Conservation (phyloP, 2,888 invertebrate species). For the Steromphala cineraria region DNA sequence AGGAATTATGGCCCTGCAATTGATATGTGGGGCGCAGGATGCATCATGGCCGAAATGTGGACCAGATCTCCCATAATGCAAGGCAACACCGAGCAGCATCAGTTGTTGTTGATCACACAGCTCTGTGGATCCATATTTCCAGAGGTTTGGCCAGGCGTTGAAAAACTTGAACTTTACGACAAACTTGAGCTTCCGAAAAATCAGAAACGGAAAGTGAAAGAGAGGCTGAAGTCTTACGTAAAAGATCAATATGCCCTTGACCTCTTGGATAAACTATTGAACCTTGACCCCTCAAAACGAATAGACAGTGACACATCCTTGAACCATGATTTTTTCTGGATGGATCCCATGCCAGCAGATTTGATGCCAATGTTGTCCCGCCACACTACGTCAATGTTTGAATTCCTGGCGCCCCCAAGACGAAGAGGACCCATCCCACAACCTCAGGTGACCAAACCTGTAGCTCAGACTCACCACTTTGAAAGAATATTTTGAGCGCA, state of each 20-base stretch:
- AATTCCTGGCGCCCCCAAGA: conserved; percentile 88
- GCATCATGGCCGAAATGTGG: conserved; percentile 99
- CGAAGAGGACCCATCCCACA: conserved; percentile 70
- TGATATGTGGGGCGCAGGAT: conserved; percentile 94
- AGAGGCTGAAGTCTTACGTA: conserved; percentile 87
- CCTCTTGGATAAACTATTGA: conserved; percentile 91
- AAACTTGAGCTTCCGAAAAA: conserved; percentile 71
- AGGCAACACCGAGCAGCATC: conserved; percentile 97
- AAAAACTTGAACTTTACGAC: conserved; percentile 88
- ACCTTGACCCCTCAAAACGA: conserved; percentile 92
- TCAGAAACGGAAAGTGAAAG: conserved; percentile 72
- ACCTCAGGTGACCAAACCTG: conserved; percentile 22
- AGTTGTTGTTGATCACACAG: conserved; percentile 94
- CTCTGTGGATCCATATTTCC: conserved; percentile 96
- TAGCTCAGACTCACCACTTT: conserved; percentile 61
- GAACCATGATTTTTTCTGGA: conserved; percentile 99
- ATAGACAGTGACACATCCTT: conserved; percentile 92
- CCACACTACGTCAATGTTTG: conserved; percentile 95
- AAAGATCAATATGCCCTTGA: conserved; percentile 95
- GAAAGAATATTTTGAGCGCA: conserved; percentile 69
- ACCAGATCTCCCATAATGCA: conserved; percentile 83
- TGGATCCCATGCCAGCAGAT: conserved; percentile 90
- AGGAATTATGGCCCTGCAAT: conserved; percentile 97
- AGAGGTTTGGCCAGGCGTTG: conserved; percentile 92
- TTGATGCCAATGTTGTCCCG: conserved; percentile 89